phyloP scores from a whole-genome alignment of 2,113 vertebrate genomes.

The Paedocypris sp. region DNA sequence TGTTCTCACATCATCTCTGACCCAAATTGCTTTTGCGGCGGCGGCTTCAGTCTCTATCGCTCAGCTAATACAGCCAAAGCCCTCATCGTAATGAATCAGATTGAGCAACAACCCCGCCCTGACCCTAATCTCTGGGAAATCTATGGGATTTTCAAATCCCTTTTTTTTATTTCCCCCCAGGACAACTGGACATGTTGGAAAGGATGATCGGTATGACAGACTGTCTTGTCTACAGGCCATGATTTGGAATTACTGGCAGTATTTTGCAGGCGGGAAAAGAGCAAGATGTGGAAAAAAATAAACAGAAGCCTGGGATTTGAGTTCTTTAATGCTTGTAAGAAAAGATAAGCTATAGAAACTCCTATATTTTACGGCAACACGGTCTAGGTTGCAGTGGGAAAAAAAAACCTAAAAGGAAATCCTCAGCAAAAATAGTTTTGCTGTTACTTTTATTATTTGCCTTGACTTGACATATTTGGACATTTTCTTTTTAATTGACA shows the following conservation, averaged over 20 bases:
- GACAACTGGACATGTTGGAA: constrained; percentile 41
- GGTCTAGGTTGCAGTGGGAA: too few relatives aligned
- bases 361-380: background rate
- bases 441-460: background rate
- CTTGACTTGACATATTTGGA: too few relatives aligned
- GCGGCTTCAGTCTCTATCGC: constrained; percentile 33
- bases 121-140: constrained; percentile 60
- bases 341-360: constrained; percentile 1
- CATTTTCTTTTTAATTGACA: too few relatives aligned
- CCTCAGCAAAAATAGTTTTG: too few relatives aligned
- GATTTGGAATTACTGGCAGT: constrained; percentile 33
- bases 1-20: constrained; percentile 50
- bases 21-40: constrained; percentile 52
- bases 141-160: constrained; percentile 43
- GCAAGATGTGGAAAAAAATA: background rate
- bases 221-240: constrained; percentile 31
- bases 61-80: constrained; percentile 62
- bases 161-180: background rate
- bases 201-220: constrained; percentile 37
- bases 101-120: constrained; percentile 52
- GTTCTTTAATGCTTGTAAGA: constrained; percentile 9
- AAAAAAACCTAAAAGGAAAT: too few relatives aligned
- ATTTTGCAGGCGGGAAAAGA: background rate
- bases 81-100: constrained; percentile 63
- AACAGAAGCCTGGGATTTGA: constrained; percentile 11